Base-by-base conservation (phyloP, 2,888 invertebrate genomes). In the Nemotelus pantherinus region DNA sequence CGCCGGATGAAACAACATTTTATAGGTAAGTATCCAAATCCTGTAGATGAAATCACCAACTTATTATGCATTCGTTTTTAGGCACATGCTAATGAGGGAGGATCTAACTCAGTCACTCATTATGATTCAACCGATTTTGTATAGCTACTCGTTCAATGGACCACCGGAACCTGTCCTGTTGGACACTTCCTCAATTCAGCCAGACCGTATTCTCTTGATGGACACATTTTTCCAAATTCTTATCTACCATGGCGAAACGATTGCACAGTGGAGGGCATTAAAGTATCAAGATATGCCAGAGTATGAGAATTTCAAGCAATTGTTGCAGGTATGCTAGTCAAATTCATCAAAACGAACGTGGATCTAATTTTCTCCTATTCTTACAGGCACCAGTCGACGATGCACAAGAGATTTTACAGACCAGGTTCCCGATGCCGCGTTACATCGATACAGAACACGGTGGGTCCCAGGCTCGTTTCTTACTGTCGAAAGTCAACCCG, bases 181-280 rank as follows among this genome's bases (percentile, higher is more conserved):
- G 55, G 99, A 99, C 87, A 97, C 99, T 2, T 97, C 97, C 74
- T 97, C 97, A 80, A 99, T 99, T 84, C 96, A 98, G 86, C 94
- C 98, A 0, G 99, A 99, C 87, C 91, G 97, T 79, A 99, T 99
- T 83, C 90, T 99, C 64, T 91, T 99, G 76, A 98, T 99, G 98
- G 99, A 99, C 88, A 99, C 99, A 0, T 99, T 99, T 90, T 99
- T 99, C 92, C 99, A 99, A 88, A 97, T 99, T 84, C 92, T 99
- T 77, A 99, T 99, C 84, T 99, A 98, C 88, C 98, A 98, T 84
- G 99, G 99, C 86, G 98, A 98, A 92, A 98, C 98, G 6, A 98
- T 99, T 85, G 98, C 97, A 2, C 96, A 96, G 83, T 99, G 99
- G 99, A 92, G 97, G 79, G 95, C 94, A 43, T 91, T 95, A 41